Evolutionary conservation across 2,888 invertebrate genomes (phyloP), one percentile per base, ranked within the genome.

Genomic region (Brenthis hecate): DNA sequence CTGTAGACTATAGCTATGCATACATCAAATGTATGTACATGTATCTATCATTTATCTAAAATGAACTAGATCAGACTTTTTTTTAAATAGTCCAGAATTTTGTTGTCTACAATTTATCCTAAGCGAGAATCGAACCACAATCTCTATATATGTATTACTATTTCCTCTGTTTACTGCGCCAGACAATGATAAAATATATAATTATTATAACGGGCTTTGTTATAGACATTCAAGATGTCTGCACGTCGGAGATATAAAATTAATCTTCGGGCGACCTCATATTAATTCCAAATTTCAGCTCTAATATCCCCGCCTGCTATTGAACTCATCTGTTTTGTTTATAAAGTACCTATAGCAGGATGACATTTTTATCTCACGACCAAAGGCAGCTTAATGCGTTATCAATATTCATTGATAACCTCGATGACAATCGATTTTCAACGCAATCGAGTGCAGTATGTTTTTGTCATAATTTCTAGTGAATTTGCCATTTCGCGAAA

Each of bases 381-480:
- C 14, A 56, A 56, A 58, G 43, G 50, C 50, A 16, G 51, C 51
- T 51, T 62, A 51, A 62, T 56, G 13, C 14, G 50, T 51, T 67
- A 67, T 67, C 67, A 56, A 62, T 62, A 56, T 67, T 67, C 62
- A 62, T 62, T 56, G 67, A 67, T 67, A 67, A 67, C 61, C 14
- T 50, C 19, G 67, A 51, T 62, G 51, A 16, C n/a, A 23, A 62
- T 67, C 67, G 67, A 67, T 62, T 61, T 66, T 66, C 50, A 2
- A 51, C 13, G 13, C 66, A 56, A 16, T 43, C 19, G 0, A 14
- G 23, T 47, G 32, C 19, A 50, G 36, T 13, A 48, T 13, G 16
- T 36, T 54, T 54, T n/a, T 62, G 16, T 53, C 13, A 51, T n/a
- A 16, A n/a, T 6, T 14, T 13, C 5, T 51, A 14, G 4, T 51